Percentiles rank a stretch among this genome's conserved stretches.
Evolutionary conservation across 1,140 invertebrate species (phyloP).

Genomic region (Ceratoteleas bidentatus): DNA sequence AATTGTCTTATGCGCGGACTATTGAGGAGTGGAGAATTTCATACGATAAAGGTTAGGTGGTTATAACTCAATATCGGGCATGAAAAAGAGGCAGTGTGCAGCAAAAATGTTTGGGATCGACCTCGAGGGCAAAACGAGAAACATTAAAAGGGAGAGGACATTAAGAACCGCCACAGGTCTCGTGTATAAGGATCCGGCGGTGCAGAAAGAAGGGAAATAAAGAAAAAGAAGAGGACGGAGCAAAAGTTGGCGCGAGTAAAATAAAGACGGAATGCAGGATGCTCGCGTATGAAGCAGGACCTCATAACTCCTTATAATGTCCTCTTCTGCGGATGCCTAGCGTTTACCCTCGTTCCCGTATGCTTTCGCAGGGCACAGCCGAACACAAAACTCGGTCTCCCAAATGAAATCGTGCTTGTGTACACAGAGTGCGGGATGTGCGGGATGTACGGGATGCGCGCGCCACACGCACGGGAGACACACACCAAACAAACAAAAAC

Average conservation of each 20-base stretch:
- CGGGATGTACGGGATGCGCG: constrained; percentile 25
- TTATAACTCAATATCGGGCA: constrained; percentile 80
- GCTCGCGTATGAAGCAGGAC: constrained; percentile 80
- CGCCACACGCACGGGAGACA: neutral
- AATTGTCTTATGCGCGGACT: constrained; percentile 47
- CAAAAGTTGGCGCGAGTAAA: constrained; percentile 40
- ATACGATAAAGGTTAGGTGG: constrained; percentile 77
- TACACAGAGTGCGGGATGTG: constrained; percentile 48
- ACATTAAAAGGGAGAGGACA: constrained; percentile 81
- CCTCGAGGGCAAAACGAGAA: constrained; percentile 78
- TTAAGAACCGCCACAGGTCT: constrained; percentile 80
- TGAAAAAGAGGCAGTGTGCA: constrained; percentile 75
- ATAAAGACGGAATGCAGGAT: constrained; percentile 71
- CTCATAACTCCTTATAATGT: constrained; percentile 82
- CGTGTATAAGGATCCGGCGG: constrained; percentile 76
- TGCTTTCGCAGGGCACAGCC: constrained; percentile 74
- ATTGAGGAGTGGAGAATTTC: constrained; percentile 71
- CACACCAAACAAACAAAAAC: too few species aligned
- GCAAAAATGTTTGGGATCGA: constrained; percentile 80
- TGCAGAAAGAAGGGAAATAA: constrained; percentile 65
- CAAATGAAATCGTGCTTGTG: constrained; percentile 64
- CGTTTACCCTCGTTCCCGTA: constrained; percentile 78
- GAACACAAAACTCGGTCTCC: constrained; percentile 70
- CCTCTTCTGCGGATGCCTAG: constrained; percentile 81
- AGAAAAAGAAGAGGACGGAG: constrained; percentile 59